These are phyloP conservation scores for Channa maculata DNA, from an alignment of 2,113 vertebrate species.

Conservation along the genomic window DNA sequence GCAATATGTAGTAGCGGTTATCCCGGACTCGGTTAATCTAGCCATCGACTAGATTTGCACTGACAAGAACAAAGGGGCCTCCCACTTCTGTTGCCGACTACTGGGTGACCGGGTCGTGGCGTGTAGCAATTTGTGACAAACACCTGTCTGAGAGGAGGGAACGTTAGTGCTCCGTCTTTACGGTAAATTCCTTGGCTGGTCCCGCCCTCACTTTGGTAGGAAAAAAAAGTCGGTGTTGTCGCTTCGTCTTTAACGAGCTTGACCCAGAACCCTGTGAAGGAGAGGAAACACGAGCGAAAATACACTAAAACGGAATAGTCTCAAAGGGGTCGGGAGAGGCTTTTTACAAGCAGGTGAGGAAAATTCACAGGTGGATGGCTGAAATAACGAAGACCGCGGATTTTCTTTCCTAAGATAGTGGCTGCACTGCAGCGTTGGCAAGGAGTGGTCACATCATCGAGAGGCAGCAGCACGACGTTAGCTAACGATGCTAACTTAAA, in stretches of 20 bases:
- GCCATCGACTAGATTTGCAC: too few species aligned
- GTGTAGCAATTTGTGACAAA: conserved; percentile 23
- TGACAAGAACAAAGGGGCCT: too few species aligned
- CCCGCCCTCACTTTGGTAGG: conserved; percentile 72
- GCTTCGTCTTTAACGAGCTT: conserved; percentile 70
- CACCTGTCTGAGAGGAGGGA: conserved; percentile 56
- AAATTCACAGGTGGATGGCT: background rate
- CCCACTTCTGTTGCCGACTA: too few species aligned
- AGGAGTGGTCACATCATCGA: conserved; percentile 78
- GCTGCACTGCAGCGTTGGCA: conserved; percentile 75
- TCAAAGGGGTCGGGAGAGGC: conserved; percentile 24
- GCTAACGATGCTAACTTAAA: conserved; percentile 52
- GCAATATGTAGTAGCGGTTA: background rate
- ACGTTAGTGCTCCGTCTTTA: conserved; percentile 56
- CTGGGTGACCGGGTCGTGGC: too few species aligned
- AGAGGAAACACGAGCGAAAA: conserved; percentile 60
- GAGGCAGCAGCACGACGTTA: conserved; percentile 59
- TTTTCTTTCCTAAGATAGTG: conserved; percentile 8
- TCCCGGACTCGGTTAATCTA: too few species aligned
- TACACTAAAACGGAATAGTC: conserved; percentile 35
- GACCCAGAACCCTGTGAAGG: conserved; percentile 71
- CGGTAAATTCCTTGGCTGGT: conserved; percentile 62
- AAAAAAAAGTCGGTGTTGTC: conserved; percentile 71
- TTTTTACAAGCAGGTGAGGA: conserved; percentile 62
- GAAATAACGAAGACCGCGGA: background rate